phyloP scores from a whole-genome alignment of 2,888 invertebrate species.

The Antheraea yamamai region DNA sequence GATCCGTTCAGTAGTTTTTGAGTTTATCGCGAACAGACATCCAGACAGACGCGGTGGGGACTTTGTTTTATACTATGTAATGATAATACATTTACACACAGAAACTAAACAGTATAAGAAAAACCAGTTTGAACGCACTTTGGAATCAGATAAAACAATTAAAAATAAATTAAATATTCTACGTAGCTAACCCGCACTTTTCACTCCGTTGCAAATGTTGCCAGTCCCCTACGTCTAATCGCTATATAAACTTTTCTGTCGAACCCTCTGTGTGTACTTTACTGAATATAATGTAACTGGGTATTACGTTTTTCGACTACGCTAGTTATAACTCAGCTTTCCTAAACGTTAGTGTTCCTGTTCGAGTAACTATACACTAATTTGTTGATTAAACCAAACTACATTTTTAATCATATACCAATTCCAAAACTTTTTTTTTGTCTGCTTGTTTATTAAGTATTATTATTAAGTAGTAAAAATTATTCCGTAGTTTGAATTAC shows the following conservation, averaged over 20 bases:
- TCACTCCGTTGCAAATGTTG: slow-evolving; percentile 11
- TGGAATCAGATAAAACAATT: too few species aligned
- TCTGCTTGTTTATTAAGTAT: neutral
- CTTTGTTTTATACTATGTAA: too few species aligned
- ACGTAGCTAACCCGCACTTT: slow-evolving; percentile 28
- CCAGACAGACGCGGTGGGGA: too few species aligned
- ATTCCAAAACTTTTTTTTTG: neutral
- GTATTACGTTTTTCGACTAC: neutral
- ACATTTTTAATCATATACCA: neutral
- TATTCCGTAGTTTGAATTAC: neutral
- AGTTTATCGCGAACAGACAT: too few species aligned
- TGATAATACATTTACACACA: too few species aligned
- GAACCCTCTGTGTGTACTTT: slow-evolving; percentile 17
- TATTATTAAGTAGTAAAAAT: neutral
- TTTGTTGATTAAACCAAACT: neutral
- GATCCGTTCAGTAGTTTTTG: too few species aligned
- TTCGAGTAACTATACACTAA: neutral
- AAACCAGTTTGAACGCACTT: too few species aligned
- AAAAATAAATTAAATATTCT: slow-evolving; percentile 24
- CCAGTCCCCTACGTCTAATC: slow-evolving; percentile 25
- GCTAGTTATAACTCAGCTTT: neutral
- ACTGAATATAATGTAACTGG: slow-evolving; percentile 18
- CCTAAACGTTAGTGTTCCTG: neutral
- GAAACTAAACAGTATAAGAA: too few species aligned
- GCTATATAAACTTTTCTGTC: slow-evolving; percentile 26